Evolutionary conservation across 2,113 vertebrate species (phyloP), one percentile per base, ranked within the genome.

Genomic region (Scomber colias): DNA sequence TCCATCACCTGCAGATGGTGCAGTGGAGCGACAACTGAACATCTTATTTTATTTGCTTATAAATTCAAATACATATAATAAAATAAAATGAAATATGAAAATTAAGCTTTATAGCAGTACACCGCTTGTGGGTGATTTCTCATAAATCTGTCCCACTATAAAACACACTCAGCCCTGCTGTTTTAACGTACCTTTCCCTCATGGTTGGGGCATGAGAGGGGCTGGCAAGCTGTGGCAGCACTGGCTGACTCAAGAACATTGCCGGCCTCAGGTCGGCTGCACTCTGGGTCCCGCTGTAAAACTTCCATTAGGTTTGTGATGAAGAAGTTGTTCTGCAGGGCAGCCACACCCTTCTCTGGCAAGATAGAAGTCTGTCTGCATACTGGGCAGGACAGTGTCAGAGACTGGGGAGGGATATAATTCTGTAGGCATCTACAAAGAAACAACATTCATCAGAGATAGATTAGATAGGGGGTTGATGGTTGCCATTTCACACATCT

Each of bases 231-330:
- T 0, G 96, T 93, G 51, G 96, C 95, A 1, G 96, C 95, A 0
- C 96, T 95, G 87, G 95, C 96, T 0, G 97, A 96, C 80, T 97
- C 96, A 2, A 95, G 92, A 14, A 92, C 93, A 60, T 93, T 94
- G 77, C 95, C 93, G 44, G 95, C 94, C 77, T 96, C 96, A 0
- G 95, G 94, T 35, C 94, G 92, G 59, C 90, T 90, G 62, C 94
- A 95, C 75, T 96, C 96, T 0, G 96, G 94, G 82, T 96, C 95
- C 53, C 96, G 93, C 92, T 97, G 97, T 73, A 98, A 92, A 16
- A 97, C 97, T 90, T 99, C 97, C 97, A 99, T 98, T 66, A 98
- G 95, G 94, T 98, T 98, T 60, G 97, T 98, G 94, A 99, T 98
- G 94, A 99, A 99, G 93, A 98, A 98, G 86, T 98, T 98, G 91